Conservation (phyloP, 2,113 vertebrate species). For the Drymodes brunneopygia region DNA sequence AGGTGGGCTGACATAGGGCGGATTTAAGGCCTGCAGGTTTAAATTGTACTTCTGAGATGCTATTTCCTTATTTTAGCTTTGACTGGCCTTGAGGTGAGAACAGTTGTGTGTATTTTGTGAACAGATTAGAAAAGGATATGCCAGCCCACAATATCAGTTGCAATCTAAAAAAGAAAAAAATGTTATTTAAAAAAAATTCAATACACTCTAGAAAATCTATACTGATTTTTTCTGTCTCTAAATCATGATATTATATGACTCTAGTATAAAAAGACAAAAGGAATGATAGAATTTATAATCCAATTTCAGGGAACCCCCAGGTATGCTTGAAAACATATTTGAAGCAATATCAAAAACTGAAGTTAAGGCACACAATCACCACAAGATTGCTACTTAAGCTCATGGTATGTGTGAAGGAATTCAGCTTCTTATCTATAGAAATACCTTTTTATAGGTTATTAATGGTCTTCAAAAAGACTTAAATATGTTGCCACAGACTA, state of each 20-base stretch:
- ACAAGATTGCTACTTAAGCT: not conserved
- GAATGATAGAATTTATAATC: not conserved
- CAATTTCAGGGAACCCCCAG: not conserved
- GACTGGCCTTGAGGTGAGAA: not conserved
- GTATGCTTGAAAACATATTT: not conserved
- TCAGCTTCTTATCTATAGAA: not conserved
- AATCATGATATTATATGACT: not conserved
- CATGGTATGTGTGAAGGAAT: not conserved
- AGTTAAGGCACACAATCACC: not conserved
- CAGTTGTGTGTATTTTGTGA: not conserved
- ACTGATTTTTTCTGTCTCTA: not conserved
- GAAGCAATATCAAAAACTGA: not conserved
- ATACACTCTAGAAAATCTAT: not conserved
- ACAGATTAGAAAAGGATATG: not conserved
- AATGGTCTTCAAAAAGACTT: not conserved
- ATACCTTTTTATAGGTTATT: not conserved
- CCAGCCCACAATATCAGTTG: not conserved
- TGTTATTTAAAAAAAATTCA: not conserved
- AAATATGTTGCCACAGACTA: not conserved
- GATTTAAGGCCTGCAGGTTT: not conserved
- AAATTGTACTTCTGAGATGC: not conserved
- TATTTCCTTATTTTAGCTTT: not conserved
- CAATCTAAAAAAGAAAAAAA: not conserved
- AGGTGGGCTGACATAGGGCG: not conserved
- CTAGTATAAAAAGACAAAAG: not conserved